Evolutionary conservation across 2,113 vertebrate genomes (phyloP), one percentile per base, ranked within the genome.

Genomic region (Geothlypis trichas): DNA sequence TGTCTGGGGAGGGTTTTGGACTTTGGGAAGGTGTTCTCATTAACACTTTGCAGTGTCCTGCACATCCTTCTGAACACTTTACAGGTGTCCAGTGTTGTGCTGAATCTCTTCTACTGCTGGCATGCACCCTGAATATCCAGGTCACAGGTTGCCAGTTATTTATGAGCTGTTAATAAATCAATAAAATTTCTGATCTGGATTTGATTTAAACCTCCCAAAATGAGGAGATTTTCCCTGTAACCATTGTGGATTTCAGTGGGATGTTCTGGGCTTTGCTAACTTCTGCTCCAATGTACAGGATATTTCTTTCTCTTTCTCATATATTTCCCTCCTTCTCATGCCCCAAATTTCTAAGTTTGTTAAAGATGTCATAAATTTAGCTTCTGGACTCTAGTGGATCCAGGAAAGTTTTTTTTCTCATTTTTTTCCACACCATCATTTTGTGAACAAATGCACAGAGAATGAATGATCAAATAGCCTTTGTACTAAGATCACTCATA

Each of bases 1-100:
- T 1, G 0, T 13, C 12, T 3, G 2, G 21, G 13, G 12, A 46
- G 19, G 8, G 6, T 0, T 2, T 1, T 3, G 26, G 19, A 11
- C 37, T 39, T 39, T 1, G 4, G 57, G 33, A 55, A 58, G 10
- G 6, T 17, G 26, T 13, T 44, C 10, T 17, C 13, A 24, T 28
- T 37, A 59, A n/a, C 31, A 18, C 10, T 72, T 78, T 26, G 7
- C 19, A 62, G 22, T 15, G 28, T 15, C 10, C 49, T 82, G 14
- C 15, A 19, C 1, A 3, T 9, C 41, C 10, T 17, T 16, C 24
- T 28, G n/a, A 65, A n/a, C n/a, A 15, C 9, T 55, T 78, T n/a
- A 6, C 16, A 62, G 17, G 28, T 14, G 39, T 26, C 47, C 49
- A 47, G 5, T 3, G 16, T 41, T 69, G 31, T 62, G 42, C 73